Base-by-base conservation (phyloP, 2,888 invertebrate genomes). In the Ceramica pisi region DNA sequence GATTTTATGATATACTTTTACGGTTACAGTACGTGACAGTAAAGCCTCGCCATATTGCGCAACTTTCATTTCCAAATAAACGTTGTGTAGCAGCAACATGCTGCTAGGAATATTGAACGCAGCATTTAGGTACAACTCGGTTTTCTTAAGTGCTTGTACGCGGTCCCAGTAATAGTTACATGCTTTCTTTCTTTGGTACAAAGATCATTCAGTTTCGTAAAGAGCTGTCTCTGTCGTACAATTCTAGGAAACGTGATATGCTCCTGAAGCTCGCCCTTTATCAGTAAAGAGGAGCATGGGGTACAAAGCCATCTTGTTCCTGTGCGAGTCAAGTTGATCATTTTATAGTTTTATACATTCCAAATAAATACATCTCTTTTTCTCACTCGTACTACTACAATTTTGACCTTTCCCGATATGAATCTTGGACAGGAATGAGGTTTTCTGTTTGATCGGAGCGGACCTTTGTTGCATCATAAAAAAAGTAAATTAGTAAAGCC, bases 21-120 rank as follows among this genome's bases (percentile, higher is more conserved):
- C 21, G 9, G 26, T 56, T 16, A 68, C 69, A 77, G 59, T 60
- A 60, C 31, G 14, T 44, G 41, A 48, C 23, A 23, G n/a, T 31
- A 12, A 41, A 14, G 10, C 23, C 8, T 26, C 16, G 9, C 38
- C 38, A 38, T 38, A 38, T 38, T 38, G 38, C 38, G 10, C 10
- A 38, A 10, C 38, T 35, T 53, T 35, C 44, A 14, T n/a, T 10
- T 23, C 16, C 16, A 1, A 46, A 38, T 3, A 2, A 38, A 35
- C 19, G 19, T 35, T 46, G 2, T 1, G 12, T 35, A 23, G 38
- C 48, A 38, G 16, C 26, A 55, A 55, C 64, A 38, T 41, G n/a
- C 63, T 38, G 12, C 38, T 41, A 23, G 10, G n/a, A 62, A 50
- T 1, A 62, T 41, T 41, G 14, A 41, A 41, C 5, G 41, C 14